phyloP scores from a whole-genome alignment of 2,113 vertebrate species.

The Nicator chloris region DNA sequence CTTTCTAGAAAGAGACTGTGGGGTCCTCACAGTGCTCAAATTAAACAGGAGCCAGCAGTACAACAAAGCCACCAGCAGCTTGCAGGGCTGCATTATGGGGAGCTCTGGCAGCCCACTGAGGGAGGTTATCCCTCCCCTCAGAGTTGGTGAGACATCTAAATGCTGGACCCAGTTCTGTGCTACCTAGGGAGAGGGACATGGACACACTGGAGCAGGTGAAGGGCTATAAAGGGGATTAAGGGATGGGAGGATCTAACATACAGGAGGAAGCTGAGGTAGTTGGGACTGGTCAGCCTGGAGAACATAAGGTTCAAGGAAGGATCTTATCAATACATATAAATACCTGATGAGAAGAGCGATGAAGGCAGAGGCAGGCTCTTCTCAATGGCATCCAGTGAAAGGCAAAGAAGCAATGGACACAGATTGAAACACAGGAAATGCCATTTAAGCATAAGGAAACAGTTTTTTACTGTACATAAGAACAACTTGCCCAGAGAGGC shows the following conservation, averaged over 20 bases:
- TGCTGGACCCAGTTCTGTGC: neutral
- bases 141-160: fast-evolving
- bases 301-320: neutral
- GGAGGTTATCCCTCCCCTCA: neutral
- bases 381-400: neutral
- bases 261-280: neutral
- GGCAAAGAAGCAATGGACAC: neutral
- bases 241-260: neutral
- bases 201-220: neutral
- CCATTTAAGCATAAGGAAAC: neutral
- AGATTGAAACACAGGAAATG: neutral
- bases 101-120: neutral
- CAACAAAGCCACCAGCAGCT: neutral
- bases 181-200: neutral
- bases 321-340: neutral
- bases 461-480: neutral
- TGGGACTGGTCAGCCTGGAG: neutral
- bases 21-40: neutral
- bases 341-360: neutral
- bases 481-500: neutral
- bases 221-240: neutral
- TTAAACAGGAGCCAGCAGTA: neutral
- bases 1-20: neutral
- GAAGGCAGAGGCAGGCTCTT: neutral
- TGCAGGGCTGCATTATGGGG: neutral